phyloP scores from a whole-genome alignment of 2,888 invertebrate genomes.

The Allophyes oxyacanthae region DNA sequence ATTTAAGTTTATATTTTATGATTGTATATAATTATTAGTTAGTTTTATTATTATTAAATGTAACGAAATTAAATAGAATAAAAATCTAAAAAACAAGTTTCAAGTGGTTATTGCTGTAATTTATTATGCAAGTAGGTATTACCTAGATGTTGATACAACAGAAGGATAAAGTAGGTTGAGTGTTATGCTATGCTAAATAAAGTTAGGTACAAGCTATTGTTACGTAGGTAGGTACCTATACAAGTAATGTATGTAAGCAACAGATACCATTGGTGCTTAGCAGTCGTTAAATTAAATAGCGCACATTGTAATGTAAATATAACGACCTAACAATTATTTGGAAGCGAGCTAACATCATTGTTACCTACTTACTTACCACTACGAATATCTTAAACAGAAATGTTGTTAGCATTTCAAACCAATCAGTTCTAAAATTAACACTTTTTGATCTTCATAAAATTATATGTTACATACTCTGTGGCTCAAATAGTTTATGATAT shows the following conservation, averaged over 20 bases:
- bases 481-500: constrained; percentile 15
- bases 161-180: constrained; percentile 16
- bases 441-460: constrained; percentile 26
- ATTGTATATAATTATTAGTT: too few relatives aligned
- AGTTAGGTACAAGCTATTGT: constrained; percentile 2
- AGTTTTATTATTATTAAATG: too few relatives aligned
- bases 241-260: constrained; percentile 2
- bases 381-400: constrained; percentile 36
- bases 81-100: too few relatives aligned
- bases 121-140: too few relatives aligned
- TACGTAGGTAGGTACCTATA: background rate
- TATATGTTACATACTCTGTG: constrained; percentile 31
- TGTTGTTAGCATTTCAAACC: constrained; percentile 35
- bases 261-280: constrained; percentile 4
- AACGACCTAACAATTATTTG: constrained; percentile 3
- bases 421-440: constrained; percentile 52
- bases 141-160: background rate
- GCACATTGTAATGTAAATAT: constrained; percentile 18
- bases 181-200: constrained; percentile 2
- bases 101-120: background rate
- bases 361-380: constrained; percentile 14
- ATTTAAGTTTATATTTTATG: too few relatives aligned
- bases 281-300: constrained; percentile 32
- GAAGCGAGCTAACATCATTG: constrained; percentile 23
- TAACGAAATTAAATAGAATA: too few relatives aligned